Evolutionary conservation across 2,113 vertebrate species (phyloP).

Genomic region (Sprattus sprattus): DNA sequence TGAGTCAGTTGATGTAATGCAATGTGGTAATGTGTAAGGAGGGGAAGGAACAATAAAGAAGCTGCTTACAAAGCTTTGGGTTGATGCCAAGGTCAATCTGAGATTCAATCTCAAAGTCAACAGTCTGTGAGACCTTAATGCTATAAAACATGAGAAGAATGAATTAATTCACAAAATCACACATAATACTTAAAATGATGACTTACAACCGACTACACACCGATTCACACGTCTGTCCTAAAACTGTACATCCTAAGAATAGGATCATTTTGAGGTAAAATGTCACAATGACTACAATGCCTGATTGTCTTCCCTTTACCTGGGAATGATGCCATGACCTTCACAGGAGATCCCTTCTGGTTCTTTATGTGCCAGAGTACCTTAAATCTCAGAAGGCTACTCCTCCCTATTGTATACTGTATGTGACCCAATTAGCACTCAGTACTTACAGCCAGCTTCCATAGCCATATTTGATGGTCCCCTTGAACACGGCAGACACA

Average conservation of each 20-base stretch:
- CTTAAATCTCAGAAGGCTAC: not conserved
- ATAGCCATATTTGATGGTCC: conserved; percentile 79
- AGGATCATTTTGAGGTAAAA: conserved; percentile 22
- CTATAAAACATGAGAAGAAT: conserved; percentile 54
- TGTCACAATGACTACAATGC: not conserved
- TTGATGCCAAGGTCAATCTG: conserved; percentile 79
- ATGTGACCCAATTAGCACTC: not conserved
- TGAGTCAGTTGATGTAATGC: too few species aligned
- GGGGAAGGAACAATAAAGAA: not conserved
- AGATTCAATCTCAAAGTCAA: conserved; percentile 83
- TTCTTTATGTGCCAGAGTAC: not conserved
- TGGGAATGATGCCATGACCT: not conserved
- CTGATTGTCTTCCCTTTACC: not conserved
- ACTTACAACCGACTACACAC: not conserved
- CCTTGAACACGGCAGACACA: conserved; percentile 73
- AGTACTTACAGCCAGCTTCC: conserved; percentile 77
- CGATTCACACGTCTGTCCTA: not conserved
- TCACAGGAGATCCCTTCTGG: not conserved
- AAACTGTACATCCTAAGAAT: not conserved
- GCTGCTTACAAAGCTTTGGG: conserved; percentile 75
- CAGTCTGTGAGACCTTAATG: conserved; percentile 63
- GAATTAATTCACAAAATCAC: not conserved
- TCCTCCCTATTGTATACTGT: not conserved
- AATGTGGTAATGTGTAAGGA: not conserved
- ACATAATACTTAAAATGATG: not conserved